phyloP scores from a whole-genome alignment of 2,797 vertebrate genomes.

The Esox lucius region DNA sequence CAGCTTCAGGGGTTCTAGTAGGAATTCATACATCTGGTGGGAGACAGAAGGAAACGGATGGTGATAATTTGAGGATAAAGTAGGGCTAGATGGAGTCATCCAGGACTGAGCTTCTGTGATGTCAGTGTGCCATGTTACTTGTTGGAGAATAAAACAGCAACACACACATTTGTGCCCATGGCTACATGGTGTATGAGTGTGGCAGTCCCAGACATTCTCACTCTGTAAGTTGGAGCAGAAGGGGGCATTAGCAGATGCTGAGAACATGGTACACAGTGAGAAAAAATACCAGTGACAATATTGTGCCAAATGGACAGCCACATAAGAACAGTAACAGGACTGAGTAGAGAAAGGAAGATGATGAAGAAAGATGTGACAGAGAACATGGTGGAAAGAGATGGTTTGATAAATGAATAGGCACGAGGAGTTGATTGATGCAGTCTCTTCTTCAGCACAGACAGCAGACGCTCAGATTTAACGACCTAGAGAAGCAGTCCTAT shows the following conservation, averaged over 20 bases:
- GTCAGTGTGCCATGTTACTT: conserved; percentile 50
- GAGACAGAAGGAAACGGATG: background rate
- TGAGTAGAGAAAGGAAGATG: background rate
- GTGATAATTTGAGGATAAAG: conserved; percentile 12
- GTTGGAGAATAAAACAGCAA: conserved; percentile 49
- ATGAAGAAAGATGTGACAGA: background rate
- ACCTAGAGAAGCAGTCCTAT: conserved; percentile 44
- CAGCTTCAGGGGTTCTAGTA: conserved; percentile 52
- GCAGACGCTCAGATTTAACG: background rate
- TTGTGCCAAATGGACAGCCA: background rate
- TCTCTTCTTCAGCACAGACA: background rate
- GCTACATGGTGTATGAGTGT: background rate
- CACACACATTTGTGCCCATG: conserved; percentile 40
- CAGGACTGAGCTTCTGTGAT: conserved; percentile 41
- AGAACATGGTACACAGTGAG: background rate
- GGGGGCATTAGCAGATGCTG: conserved; percentile 4
- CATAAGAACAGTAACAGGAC: background rate
- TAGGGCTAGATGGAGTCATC: conserved; percentile 34
- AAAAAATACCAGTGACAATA: background rate
- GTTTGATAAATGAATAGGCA: background rate
- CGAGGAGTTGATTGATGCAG: conserved; percentile 4
- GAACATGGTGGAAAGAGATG: background rate
- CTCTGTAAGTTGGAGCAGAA: conserved; percentile 2
- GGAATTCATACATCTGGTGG: conserved; percentile 10
- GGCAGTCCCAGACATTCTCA: background rate